Evolutionary conservation across 2,113 vertebrate genomes (phyloP), one percentile per base, ranked within the genome.

Genomic region (Nymphicus hollandicus): DNA sequence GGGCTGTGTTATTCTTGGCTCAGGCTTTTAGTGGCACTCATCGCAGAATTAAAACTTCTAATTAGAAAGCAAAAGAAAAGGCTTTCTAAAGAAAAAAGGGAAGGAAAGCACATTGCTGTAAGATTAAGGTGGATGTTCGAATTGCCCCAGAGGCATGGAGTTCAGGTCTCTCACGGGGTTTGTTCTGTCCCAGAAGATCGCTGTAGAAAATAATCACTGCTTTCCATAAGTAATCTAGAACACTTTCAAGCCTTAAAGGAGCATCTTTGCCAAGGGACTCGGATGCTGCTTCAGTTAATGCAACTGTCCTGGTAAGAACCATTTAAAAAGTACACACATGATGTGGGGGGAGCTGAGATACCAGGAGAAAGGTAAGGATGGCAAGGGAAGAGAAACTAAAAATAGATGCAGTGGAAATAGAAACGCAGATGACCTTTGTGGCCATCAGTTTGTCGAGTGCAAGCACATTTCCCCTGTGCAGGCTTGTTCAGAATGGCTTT

Each of bases 1-100:
- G 61, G 81, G 29, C 86, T 70, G 31, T 93, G 95, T 97, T 97
- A 47, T 94, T 97, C 94, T 97, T 97, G 97, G 96, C 96, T 81
- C 6, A 24, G 72, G 68, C 52, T 93, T 58, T 47, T 81, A 71
- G 83, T 92, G 88, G 91, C 86, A 82, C 81, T 96, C 88, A 33
- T 46, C 80, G 92, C 88, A 94, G 66, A 91, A 96, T 95, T 94
- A 96, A 93, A 96, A 92, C 86, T 94, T 93, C 83, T 96, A 96
- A 97, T 96, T 96, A 92, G 76, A 84, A 93, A 88, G 60, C 5
- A 64, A 89, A 71, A 92, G 89, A 84, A 77, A 66, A 76, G 2
- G 27, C 81, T 56, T 56, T 23, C 31, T 56, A n/a, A 56, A n/a
- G 20, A 56, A n/a, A 56, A n/a, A 63, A 83, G 43, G 18, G 35